Percentiles rank a stretch among this genome's conserved stretches.
Evolutionary conservation across 2,797 vertebrate genomes (phyloP).

Genomic region (Sebastes oblongus): DNA sequence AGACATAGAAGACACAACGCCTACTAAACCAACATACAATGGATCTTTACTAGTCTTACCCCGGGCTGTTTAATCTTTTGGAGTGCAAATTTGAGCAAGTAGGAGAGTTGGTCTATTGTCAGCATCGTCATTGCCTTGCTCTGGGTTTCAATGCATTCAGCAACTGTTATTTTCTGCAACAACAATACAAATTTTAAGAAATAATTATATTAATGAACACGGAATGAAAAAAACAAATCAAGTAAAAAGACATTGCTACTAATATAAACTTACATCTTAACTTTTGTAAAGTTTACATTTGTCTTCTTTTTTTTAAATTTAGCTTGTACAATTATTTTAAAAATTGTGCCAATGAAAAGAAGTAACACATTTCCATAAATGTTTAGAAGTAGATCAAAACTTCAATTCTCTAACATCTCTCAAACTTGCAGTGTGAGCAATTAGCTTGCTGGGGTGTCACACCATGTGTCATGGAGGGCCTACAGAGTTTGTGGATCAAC

Average conservation of each 20-base stretch:
- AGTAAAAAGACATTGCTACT: background rate
- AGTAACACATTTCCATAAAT: background rate
- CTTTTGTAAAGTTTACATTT: background rate
- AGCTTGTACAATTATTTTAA: background rate
- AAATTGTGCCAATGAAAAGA: constrained; percentile 1
- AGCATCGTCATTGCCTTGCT: constrained; percentile 99
- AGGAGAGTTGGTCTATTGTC: constrained; percentile 96
- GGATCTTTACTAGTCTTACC: constrained; percentile 81
- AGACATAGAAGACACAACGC: background rate
- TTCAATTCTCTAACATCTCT: background rate
- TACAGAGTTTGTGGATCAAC: background rate
- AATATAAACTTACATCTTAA: background rate
- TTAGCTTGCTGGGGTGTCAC: constrained; percentile 22
- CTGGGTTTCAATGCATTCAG: constrained; percentile 99
- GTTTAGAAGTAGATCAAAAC: background rate
- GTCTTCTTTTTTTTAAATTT: background rate
- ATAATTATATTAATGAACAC: background rate
- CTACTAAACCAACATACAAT: background rate
- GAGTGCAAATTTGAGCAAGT: constrained; percentile 98
- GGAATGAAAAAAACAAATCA: background rate
- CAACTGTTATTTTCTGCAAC: constrained; percentile 97
- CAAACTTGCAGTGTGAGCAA: constrained; percentile 7
- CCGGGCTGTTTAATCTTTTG: constrained; percentile 99
- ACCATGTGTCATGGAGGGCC: background rate
- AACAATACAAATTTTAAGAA: constrained; percentile 51